Base-by-base conservation (phyloP, 2,888 invertebrate genomes). In the Silvanus unidentatus region DNA sequence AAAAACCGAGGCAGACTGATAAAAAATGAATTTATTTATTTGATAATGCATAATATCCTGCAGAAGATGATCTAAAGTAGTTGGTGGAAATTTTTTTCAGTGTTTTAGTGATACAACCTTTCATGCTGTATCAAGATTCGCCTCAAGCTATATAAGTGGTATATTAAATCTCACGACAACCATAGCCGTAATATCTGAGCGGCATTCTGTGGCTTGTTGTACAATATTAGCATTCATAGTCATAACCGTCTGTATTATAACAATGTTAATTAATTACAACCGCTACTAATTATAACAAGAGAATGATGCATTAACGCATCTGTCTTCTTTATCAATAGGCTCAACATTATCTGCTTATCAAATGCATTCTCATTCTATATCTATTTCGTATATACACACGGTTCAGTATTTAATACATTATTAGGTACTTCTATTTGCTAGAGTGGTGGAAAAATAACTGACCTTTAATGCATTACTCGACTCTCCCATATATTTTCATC, bases 241-340 rank as follows among this genome's bases (percentile, higher is more conserved):
- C 62, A 58, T 60, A 64, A 62, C 63, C 63, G 60, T 65, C 63
- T 64, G 62, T 58, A 66, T 65, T 68, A 66, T 68, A 66, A 63
- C 65, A 65, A 65, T 66, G 65, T 68, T 68, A 69, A 68, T 68
- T 68, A 68, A 69, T 68, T 65, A 65, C 62, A 32, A 22, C 22
- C 22, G 51, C 50, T 56, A 58, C 60, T 63, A 65, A 66, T 66
- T 66, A 64, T 64, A 64, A 60, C 56, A 54, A 54, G 58, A 55
- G 60, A 50, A 57, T 62, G 58, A 63, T 65, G 59, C 62, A 65
- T 66, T 64, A 61, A 55, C 54, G 58, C 62, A 62, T 61, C 57
- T 60, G 54, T 64, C 56, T 58, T 53, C 50, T 57, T 54, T 52
- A 54, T 54, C 55, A 55, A 53, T 55, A 47, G 48, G 40, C 37